These are phyloP conservation scores for Benthosema pterotum DNA, from an alignment of 2,797 vertebrate genomes.

Conservation along the genomic window DNA sequence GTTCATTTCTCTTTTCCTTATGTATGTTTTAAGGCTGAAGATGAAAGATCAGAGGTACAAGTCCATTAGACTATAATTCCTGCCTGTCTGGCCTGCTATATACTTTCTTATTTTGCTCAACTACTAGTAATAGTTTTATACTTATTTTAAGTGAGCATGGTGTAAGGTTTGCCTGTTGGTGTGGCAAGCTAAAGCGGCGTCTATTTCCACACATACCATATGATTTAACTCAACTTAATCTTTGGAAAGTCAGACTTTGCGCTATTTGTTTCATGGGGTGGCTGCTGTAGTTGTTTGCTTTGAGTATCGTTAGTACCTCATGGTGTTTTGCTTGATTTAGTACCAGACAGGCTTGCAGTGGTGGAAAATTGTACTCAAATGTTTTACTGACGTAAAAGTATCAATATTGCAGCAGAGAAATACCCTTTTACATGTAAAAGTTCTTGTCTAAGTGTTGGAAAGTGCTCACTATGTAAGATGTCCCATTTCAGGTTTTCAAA, in stretches of 20 bases:
- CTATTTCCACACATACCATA: not conserved
- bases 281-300: constrained; percentile 7
- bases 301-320: not conserved
- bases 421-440: too few species aligned
- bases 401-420: too few species aligned
- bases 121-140: too few species aligned
- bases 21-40: not conserved
- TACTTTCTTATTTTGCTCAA: too few species aligned
- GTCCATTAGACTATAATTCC: not conserved
- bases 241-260: not conserved
- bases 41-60: constrained; percentile 10
- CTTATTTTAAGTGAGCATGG: not conserved
- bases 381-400: too few species aligned
- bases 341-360: not conserved
- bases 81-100: constrained; percentile 5
- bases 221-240: not conserved
- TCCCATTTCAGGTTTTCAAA: too few species aligned
- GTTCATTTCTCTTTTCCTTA: constrained; percentile 2
- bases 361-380: too few species aligned
- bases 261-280: not conserved
- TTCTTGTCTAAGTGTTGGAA: too few species aligned
- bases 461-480: too few species aligned
- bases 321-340: constrained; percentile 14
- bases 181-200: not conserved
- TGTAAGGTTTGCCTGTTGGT: not conserved